A percentile compares a stretch with the other conserved stretches of the same genome.
Evolutionary conservation across 2,888 invertebrate genomes (phyloP).

Genomic region (Lycophotia porphyrea): DNA sequence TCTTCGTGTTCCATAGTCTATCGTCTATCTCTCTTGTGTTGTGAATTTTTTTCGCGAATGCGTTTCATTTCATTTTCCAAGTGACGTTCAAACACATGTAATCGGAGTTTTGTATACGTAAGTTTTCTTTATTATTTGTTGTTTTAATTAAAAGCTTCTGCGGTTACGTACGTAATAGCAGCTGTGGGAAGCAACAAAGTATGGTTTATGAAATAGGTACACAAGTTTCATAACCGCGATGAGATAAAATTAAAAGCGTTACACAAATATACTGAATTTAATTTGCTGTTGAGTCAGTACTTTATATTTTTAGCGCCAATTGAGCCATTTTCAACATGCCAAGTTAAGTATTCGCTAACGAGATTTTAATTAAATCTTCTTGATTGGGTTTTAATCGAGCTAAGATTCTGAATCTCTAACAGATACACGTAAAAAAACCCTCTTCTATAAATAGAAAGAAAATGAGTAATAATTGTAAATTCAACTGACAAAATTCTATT

Average conservation of each 20-base stretch:
- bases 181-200: constrained; percentile 9
- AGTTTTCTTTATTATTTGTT: constrained; percentile 35
- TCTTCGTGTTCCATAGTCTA: constrained; percentile 63
- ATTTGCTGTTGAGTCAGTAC: constrained; percentile 19
- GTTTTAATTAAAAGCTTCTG: constrained; percentile 32
- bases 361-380: constrained; percentile 42
- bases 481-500: constrained; percentile 28
- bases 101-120: constrained; percentile 40
- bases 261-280: constrained; percentile 21
- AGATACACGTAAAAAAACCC: constrained; percentile 2
- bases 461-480: constrained; percentile 5
- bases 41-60: constrained; percentile 38
- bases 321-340: constrained; percentile 24
- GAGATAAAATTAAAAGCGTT: constrained; percentile 19
- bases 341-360: constrained; percentile 35
- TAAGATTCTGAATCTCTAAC: constrained; percentile 6
- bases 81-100: constrained; percentile 40
- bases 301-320: constrained; percentile 33
- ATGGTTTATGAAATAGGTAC: constrained; percentile 19
- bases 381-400: constrained; percentile 21
- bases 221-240: constrained; percentile 9
- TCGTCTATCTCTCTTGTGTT: constrained; percentile 52
- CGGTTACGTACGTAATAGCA: constrained; percentile 15
- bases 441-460: not conserved
- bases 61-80: not conserved